A percentile compares a stretch with the other conserved stretches of the same genome.
Evolutionary conservation across 2,113 vertebrate genomes (phyloP).

Genomic region (Gavialis gangeticus): DNA sequence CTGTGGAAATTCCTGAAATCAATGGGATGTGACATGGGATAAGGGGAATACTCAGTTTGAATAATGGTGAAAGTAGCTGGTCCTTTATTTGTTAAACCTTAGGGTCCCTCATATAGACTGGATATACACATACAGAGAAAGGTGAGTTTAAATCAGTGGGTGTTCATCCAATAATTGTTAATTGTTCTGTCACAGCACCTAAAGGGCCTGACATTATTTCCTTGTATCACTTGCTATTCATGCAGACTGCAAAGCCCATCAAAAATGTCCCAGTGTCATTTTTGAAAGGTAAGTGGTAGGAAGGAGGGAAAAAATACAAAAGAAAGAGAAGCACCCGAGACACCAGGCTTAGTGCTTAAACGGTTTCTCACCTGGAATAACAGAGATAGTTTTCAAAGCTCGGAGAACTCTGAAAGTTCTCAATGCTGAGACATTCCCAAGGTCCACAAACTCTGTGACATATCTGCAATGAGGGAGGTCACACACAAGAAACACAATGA

Average conservation of each 20-base stretch:
- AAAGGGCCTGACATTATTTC: not conserved
- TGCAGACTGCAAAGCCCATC: conserved; percentile 93
- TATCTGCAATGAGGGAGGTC: conserved; percentile 99
- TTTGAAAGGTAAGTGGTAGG: conserved; percentile 75
- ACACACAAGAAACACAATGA: conserved; percentile 96
- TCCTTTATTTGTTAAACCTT: not conserved
- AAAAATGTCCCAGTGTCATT: conserved; percentile 84
- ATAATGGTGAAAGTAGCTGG: not conserved
- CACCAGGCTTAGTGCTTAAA: conserved; percentile 81
- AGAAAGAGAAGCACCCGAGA: not conserved
- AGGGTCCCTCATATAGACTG: not conserved
- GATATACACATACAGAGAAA: accelerated
- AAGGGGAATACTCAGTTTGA: not conserved
- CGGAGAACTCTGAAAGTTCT: conserved; percentile 99
- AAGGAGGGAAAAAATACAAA: not conserved
- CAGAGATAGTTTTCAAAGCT: conserved; percentile 99
- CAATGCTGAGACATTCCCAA: conserved; percentile 99
- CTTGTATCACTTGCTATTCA: not conserved
- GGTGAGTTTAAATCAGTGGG: accelerated
- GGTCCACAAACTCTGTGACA: conserved; percentile 99
- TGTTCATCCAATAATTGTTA: accelerated
- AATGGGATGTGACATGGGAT: accelerated
- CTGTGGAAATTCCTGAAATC: accelerated
- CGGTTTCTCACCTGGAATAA: conserved; percentile 99
- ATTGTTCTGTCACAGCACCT: not conserved